These are phyloP conservation scores for Psilopogon haemacephalus DNA, from an alignment of 2,113 vertebrate genomes.

Conservation along the genomic window DNA sequence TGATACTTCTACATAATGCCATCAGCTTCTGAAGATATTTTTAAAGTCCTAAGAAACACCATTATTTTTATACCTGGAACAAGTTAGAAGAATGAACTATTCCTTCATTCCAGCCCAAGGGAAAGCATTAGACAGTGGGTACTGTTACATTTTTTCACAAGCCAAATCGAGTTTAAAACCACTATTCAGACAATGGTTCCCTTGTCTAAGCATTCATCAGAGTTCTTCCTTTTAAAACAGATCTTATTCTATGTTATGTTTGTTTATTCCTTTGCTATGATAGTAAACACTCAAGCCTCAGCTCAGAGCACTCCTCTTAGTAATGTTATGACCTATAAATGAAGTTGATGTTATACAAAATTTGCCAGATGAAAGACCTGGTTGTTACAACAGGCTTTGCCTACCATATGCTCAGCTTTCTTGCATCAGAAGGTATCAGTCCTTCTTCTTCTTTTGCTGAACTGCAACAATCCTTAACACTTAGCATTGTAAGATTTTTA, in stretches of 20 bases:
- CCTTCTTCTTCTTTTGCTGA: neutral
- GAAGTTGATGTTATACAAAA: neutral
- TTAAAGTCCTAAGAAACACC: neutral
- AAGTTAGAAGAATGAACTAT: neutral
- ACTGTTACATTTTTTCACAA: constrained; percentile 14
- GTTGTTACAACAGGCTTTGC: neutral
- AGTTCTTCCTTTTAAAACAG: constrained; percentile 4
- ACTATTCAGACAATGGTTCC: neutral
- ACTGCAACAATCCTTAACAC: neutral
- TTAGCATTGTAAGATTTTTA: neutral
- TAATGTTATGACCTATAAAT: neutral
- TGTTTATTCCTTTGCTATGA: neutral
- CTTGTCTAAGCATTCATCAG: neutral
- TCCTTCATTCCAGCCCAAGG: neutral
- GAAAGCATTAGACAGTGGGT: neutral
- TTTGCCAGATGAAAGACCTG: neutral
- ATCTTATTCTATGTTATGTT: constrained; percentile 19
- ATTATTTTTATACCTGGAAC: constrained; percentile 17
- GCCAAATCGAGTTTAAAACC: constrained; percentile 46
- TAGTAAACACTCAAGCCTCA: neutral
- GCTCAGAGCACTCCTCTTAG: neutral
- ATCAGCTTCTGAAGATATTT: neutral
- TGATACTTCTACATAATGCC: neutral
- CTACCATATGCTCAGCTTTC: neutral
- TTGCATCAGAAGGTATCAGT: neutral